These are phyloP conservation scores for Brachyistius frenatus DNA, from an alignment of 2,113 vertebrate genomes.

Conservation along the genomic window DNA sequence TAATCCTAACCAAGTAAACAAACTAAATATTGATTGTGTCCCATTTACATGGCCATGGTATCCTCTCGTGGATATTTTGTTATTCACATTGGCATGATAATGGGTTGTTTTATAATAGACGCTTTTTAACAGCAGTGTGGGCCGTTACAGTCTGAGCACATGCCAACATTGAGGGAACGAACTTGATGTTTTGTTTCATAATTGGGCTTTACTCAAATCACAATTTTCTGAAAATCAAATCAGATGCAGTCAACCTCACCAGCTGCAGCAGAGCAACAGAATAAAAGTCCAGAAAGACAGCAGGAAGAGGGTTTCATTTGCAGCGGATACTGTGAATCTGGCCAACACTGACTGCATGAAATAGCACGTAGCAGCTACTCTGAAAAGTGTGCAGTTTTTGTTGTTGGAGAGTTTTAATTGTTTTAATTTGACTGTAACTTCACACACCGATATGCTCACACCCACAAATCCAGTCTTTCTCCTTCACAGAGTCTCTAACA, in stretches of 20 bases:
- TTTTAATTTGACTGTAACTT: not conserved
- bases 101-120: conserved; percentile 1
- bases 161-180: not conserved
- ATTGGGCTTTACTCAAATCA: not conserved
- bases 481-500: conserved; percentile 6
- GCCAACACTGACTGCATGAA: not conserved
- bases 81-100: no score
- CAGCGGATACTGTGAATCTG: not conserved
- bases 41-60: no score
- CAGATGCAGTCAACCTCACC: not conserved
- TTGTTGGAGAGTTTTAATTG: not conserved
- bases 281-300: not conserved
- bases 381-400: not conserved
- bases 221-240: not conserved
- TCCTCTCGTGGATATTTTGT: no score
- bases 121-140: conserved; percentile 9
- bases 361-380: not conserved
- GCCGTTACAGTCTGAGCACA: not conserved
- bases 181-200: not conserved
- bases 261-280: not conserved
- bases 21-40: no score
- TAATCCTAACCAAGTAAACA: no score
- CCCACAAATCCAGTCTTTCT: not conserved
- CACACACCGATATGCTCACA: not conserved
- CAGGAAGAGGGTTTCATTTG: not conserved